phyloP scores from a whole-genome alignment of 2,113 vertebrate species.

The Collichthys lucidus region DNA sequence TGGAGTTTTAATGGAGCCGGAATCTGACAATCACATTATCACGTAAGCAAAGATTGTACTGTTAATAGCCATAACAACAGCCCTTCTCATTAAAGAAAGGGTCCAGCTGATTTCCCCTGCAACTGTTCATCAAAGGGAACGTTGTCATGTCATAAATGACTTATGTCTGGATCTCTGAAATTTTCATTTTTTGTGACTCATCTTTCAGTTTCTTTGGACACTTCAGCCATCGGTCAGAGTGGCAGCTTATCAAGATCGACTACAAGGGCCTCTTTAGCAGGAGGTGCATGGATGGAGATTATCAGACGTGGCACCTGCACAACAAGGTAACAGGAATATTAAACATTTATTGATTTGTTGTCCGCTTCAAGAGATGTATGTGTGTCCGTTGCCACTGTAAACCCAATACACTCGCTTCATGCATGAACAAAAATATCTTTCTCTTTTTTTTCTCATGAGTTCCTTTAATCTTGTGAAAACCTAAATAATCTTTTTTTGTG shows the following conservation, averaged over 20 bases:
- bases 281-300: slow-evolving; percentile 93
- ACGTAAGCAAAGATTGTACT: slow-evolving; percentile 87
- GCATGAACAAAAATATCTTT: background rate
- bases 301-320: slow-evolving; percentile 93
- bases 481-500: slow-evolving; percentile 3
- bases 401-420: slow-evolving; percentile 7
- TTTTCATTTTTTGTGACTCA: slow-evolving; percentile 12
- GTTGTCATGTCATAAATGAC: slow-evolving; percentile 15
- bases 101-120: slow-evolving; percentile 1
- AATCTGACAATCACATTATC: slow-evolving; percentile 95
- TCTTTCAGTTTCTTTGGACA: slow-evolving; percentile 90
- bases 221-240: slow-evolving; percentile 94
- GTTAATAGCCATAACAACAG: too few relatives aligned
- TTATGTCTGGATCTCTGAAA: slow-evolving; percentile 8
- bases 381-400: slow-evolving; percentile 38
- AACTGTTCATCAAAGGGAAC: slow-evolving; percentile 5
- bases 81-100: too few relatives aligned
- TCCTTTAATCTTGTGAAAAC: slow-evolving; percentile 9
- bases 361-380: slow-evolving; percentile 29
- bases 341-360: slow-evolving; percentile 52
- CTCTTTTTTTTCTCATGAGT: background rate
- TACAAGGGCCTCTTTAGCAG: slow-evolving; percentile 92
- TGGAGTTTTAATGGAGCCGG: slow-evolving; percentile 94
- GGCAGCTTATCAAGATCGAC: slow-evolving; percentile 97
- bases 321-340: slow-evolving; percentile 88